A percentile compares a stretch with the other conserved stretches of the same genome.
These are phyloP conservation scores for Lates japonicus DNA, from an alignment of 2,797 vertebrate genomes.

Conservation along the genomic window DNA sequence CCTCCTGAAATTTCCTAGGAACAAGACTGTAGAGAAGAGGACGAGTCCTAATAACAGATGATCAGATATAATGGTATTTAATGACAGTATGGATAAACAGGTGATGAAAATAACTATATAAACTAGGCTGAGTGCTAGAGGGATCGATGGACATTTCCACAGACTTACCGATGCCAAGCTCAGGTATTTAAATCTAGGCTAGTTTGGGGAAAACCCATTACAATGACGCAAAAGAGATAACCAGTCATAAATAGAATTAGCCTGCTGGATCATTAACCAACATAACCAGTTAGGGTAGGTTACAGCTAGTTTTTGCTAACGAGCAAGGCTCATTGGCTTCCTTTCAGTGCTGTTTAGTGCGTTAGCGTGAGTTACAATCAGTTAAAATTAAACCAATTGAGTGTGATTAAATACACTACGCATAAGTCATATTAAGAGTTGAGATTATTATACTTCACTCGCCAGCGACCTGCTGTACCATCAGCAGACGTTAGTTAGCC, in stretches of 20 bases:
- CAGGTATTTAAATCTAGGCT: neutral
- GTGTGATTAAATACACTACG: neutral
- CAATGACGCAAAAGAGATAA: neutral
- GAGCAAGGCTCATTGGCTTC: constrained; percentile 11
- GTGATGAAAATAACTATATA: neutral
- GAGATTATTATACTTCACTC: neutral
- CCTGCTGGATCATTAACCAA: neutral
- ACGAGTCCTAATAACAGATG: neutral
- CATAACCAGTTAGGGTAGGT: neutral
- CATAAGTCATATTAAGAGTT: accelerated
- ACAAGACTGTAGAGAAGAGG: neutral
- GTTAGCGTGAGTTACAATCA: neutral
- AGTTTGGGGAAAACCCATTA: too few species aligned
- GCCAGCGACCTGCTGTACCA: neutral
- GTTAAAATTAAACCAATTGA: neutral
- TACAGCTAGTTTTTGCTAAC: constrained; percentile 56
- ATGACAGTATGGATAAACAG: neutral
- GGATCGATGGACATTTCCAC: too few species aligned
- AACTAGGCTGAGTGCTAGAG: neutral
- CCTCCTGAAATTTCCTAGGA: neutral
- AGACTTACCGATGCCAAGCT: neutral
- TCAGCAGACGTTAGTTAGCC: constrained; percentile 39
- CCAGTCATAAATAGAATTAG: neutral
- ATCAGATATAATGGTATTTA: neutral
- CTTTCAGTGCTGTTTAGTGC: neutral